phyloP scores from a whole-genome alignment of 1,140 invertebrate genomes.

The Apis florea region DNA sequence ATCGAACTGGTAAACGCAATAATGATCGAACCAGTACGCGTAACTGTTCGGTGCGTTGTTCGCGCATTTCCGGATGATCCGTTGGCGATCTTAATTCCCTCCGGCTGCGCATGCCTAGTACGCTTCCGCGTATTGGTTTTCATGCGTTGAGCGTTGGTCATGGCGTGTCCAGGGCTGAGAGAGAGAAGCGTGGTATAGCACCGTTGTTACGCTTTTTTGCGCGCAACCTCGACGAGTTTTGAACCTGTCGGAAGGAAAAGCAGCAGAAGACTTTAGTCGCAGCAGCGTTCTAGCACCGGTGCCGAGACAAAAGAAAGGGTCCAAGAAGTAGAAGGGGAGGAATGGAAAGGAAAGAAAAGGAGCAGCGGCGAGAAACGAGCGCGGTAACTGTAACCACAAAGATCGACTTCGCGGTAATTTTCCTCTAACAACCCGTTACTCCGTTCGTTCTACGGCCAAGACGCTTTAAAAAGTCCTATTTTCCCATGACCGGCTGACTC shows the following conservation, averaged over 20 bases:
- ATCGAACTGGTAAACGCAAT: constrained; percentile 27
- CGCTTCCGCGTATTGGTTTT: constrained; percentile 42
- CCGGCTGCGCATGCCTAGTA: not conserved
- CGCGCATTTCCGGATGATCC: not conserved
- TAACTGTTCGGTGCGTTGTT: not conserved
- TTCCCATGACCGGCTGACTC: constrained; percentile 49
- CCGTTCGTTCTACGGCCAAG: constrained; percentile 46
- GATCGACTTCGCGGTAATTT: constrained; percentile 54
- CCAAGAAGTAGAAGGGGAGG: not conserved
- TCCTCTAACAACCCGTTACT: constrained; percentile 59
- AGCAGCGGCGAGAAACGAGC: constrained; percentile 50
- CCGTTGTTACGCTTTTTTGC: constrained; percentile 25
- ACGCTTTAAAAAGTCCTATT: constrained; percentile 54
- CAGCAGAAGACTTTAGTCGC: not conserved
- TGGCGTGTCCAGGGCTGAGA: not conserved
- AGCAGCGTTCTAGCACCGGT: not conserved
- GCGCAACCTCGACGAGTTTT: constrained; percentile 15
- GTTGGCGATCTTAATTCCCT: constrained; percentile 23
- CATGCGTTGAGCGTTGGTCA: not conserved
- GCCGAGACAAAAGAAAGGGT: constrained; percentile 12
- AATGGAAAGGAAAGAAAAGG: constrained; percentile 30
- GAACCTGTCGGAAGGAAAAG: not conserved
- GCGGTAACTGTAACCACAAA: constrained; percentile 60
- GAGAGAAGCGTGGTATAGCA: not conserved
- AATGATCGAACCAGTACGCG: not conserved